phyloP scores from a whole-genome alignment of 2,797 vertebrate species.

The Ceyx erithaca region DNA sequence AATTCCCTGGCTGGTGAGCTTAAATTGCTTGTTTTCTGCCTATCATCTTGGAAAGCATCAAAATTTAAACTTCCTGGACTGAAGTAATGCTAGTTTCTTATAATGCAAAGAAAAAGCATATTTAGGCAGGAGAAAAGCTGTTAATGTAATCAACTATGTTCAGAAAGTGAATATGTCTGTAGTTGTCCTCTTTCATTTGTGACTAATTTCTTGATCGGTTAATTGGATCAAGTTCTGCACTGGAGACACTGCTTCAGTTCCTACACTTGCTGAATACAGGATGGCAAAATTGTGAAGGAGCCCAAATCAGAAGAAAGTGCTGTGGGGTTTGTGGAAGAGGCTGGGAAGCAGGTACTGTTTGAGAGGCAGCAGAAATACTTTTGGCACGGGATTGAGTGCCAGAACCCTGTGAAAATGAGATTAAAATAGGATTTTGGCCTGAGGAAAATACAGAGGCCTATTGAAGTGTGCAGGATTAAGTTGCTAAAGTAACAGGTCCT shows the following conservation, averaged over 20 bases:
- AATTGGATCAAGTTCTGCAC: neutral
- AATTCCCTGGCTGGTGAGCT: neutral
- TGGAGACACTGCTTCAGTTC: neutral
- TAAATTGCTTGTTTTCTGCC: neutral
- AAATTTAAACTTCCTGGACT: neutral
- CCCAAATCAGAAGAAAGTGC: neutral
- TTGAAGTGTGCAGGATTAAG: neutral
- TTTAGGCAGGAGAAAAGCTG: neutral
- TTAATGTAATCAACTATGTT: neutral
- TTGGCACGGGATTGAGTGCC: neutral
- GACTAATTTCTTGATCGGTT: neutral
- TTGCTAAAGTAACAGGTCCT: neutral
- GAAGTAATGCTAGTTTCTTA: neutral
- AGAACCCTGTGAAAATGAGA: neutral
- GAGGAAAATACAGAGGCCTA: neutral
- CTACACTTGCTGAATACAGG: fast-evolving
- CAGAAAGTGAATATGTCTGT: neutral
- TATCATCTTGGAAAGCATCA: neutral
- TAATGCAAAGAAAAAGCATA: neutral
- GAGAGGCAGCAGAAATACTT: neutral
- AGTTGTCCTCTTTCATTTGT: neutral
- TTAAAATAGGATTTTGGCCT: neutral
- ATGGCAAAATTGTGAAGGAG: neutral
- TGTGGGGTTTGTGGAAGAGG: neutral
- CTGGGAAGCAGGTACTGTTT: neutral